Base-by-base conservation (phyloP, 2,113 vertebrate genomes). In the Paramormyrops kingsleyae region DNA sequence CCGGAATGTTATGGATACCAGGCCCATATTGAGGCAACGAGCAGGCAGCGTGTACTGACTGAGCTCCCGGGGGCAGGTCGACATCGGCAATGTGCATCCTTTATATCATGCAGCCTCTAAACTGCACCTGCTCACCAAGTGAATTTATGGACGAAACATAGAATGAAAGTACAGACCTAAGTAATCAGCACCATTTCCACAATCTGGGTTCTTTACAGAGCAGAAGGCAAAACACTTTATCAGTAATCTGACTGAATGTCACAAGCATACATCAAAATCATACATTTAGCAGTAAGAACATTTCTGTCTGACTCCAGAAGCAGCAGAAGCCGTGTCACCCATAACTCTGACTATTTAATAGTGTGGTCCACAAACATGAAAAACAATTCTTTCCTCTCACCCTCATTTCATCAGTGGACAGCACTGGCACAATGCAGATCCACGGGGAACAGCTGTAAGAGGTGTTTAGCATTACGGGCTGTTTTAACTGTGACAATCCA, bases 1-100 rank as follows among this genome's bases (percentile, higher is more conserved):
- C 35, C 7, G 31, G 12, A 59, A 84, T 89, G 89, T 89, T 89
- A 89, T 84, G 89, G 80, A 89, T 89, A 89, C 80, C 47, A 44
- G 56, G 53, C 85, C 24, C 50, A 56, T 31, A 87, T 10, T 50
- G 15, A 56, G 85, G 85, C 31, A 52, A 35, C 8, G 50, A 56
- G 85, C 31, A 35, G 47, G 12, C 13, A 87, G 21, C 19, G 50
- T 49, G 49, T 56, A 17, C 15, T 50, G 2, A 52, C 85, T 35
- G 24, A 87, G 85, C 27, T 87, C 27, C n/a, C 7, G 17, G 47
- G 44, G 59, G 47, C 13, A 0, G n/a, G 46, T 27, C 12, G 3
- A 50, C 44, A 27, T 50, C 24, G 4, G 15, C 10, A 47, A 47
- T 31, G 46, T 4, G 5, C 12, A 50, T 6, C 83, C 83, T 85